These are phyloP conservation scores for Popillia japonica DNA, from an alignment of 1,140 invertebrate species.

Conservation along the genomic window DNA sequence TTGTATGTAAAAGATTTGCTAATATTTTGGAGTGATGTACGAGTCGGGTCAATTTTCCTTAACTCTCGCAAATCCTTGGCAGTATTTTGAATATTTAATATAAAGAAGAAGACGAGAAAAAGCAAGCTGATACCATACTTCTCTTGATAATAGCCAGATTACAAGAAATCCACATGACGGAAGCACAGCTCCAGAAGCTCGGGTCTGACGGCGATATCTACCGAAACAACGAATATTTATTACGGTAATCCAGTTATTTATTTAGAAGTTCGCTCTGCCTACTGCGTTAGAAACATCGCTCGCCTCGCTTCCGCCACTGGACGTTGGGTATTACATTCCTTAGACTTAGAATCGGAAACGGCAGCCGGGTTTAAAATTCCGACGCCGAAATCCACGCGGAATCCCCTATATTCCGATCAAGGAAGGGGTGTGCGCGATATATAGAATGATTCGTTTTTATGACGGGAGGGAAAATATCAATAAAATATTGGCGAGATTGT, in stretches of 20 bases:
- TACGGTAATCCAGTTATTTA: slow-evolving; percentile 14
- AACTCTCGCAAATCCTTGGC: not conserved
- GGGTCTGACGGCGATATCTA: not conserved
- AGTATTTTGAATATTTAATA: slow-evolving; percentile 23
- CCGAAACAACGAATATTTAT: slow-evolving; percentile 33
- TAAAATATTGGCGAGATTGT: slow-evolving; percentile 2
- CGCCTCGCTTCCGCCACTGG: not conserved
- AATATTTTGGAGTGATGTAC: slow-evolving; percentile 21
- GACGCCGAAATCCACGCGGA: not conserved
- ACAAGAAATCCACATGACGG: slow-evolving; percentile 14
- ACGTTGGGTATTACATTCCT: not conserved
- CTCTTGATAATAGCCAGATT: slow-evolving; percentile 4
- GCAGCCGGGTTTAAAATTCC: not conserved
- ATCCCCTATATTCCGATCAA: not conserved
- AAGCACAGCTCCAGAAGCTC: not conserved
- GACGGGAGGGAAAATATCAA: slow-evolving; percentile 14
- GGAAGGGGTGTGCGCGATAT: not conserved
- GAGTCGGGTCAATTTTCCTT: slow-evolving; percentile 17
- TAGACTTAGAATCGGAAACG: slow-evolving; percentile 4
- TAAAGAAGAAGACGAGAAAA: not conserved
- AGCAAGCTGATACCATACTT: not conserved
- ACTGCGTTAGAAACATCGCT: not conserved
- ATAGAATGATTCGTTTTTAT: slow-evolving; percentile 7
- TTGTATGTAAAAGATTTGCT: slow-evolving; percentile 22
- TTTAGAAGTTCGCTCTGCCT: not conserved